Conservation (phyloP, 2,888 invertebrate genomes). For the Danaus chrysippus region DNA sequence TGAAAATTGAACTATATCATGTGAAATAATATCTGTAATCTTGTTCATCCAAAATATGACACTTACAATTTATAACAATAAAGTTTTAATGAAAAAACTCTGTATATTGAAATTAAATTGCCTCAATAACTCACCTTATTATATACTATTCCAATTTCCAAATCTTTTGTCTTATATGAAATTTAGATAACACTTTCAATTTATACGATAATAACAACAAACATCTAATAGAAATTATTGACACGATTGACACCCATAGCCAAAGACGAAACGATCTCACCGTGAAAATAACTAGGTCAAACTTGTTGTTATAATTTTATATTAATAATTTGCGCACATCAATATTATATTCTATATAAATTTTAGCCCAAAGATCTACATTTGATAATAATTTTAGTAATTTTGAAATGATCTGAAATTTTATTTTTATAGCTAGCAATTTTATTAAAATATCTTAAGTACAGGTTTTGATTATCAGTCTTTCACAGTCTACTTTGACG, state of each 20-base stretch:
- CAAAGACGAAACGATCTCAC: slow-evolving; percentile 42
- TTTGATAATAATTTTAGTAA: too few relatives aligned
- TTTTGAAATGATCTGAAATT: too few relatives aligned
- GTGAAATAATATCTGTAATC: not conserved
- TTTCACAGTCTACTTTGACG: not conserved
- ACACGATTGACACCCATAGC: slow-evolving; percentile 54
- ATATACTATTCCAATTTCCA: not conserved
- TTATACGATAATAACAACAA: slow-evolving; percentile 38
- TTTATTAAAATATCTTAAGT: too few relatives aligned
- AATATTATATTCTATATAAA: too few relatives aligned
- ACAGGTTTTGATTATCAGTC: too few relatives aligned
- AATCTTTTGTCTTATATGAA: slow-evolving; percentile 1
- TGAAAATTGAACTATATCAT: not conserved
- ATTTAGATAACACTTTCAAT: slow-evolving; percentile 26
- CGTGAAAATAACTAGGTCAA: slow-evolving; percentile 23
- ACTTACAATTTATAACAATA: slow-evolving; percentile 18
- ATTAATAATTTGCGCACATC: not conserved
- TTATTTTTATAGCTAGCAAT: too few relatives aligned
- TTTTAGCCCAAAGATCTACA: too few relatives aligned
- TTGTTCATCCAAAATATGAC: slow-evolving; percentile 9
- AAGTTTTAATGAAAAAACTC: slow-evolving; percentile 2
- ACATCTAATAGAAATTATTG: slow-evolving; percentile 35
- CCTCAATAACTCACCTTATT: not conserved
- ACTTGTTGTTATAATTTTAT: slow-evolving; percentile 7
- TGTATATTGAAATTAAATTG: not conserved